Evolutionary conservation across 2,888 invertebrate species (phyloP).

Genomic region (Tenodera sinensis): DNA sequence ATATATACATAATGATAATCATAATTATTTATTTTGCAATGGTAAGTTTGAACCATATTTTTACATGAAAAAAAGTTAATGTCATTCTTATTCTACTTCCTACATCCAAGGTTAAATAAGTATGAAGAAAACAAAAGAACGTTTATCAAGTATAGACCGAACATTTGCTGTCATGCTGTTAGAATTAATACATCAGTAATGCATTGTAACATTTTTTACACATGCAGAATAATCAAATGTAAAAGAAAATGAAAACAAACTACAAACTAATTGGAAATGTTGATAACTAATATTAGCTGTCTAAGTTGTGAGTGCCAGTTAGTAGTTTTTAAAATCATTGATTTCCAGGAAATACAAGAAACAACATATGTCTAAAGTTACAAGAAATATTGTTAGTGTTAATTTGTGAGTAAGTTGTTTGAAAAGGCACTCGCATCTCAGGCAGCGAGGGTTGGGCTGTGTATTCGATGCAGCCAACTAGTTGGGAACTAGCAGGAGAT

Average conservation of each 20-base stretch:
- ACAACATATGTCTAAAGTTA: neutral
- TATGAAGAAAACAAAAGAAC: neutral
- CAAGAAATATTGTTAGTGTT: neutral
- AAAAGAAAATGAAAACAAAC: neutral
- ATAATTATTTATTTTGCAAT: neutral
- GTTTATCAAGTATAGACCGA: neutral
- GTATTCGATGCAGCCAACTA: neutral
- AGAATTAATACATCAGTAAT: neutral
- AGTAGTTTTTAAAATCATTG: neutral
- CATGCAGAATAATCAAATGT: neutral
- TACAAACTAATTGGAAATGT: neutral
- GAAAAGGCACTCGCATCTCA: neutral
- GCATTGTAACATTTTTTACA: neutral
- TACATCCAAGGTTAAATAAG: neutral
- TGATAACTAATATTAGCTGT: neutral
- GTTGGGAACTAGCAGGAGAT: neutral
- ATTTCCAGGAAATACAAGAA: neutral
- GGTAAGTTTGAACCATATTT: neutral
- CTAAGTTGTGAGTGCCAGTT: neutral
- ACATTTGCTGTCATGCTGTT: neutral
- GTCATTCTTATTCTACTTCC: constrained; percentile 1
- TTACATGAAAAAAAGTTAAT: neutral
- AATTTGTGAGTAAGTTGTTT: neutral
- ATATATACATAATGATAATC: neutral
- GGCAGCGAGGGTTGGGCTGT: neutral